Percentiles rank a stretch among this genome's conserved stretches.
phyloP scores from a whole-genome alignment of 2,113 vertebrate species.

The Otocyon megalotis region DNA sequence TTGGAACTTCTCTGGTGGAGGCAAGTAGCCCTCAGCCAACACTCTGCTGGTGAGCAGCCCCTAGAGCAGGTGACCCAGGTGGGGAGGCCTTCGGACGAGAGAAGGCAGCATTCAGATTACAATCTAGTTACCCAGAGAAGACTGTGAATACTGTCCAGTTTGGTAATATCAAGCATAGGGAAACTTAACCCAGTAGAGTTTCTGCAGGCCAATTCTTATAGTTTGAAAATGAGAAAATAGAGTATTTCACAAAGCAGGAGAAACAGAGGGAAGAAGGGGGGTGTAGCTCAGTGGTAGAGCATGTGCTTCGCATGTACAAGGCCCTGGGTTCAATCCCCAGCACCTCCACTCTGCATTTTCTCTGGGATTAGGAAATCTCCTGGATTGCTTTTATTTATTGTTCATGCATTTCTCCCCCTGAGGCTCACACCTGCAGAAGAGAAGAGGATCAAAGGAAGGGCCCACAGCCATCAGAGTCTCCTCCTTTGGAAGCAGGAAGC shows the following conservation, averaged over 20 bases:
- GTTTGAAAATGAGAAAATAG: not conserved
- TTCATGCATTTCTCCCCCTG: not conserved
- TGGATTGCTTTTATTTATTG: not conserved
- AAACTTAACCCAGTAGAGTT: not conserved
- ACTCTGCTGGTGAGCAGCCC: too few relatives aligned
- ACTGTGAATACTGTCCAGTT: not conserved
- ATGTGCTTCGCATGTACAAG: not conserved
- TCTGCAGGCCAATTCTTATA: not conserved
- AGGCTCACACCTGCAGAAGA: not conserved
- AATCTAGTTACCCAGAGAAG: not conserved
- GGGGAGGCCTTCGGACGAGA: not conserved
- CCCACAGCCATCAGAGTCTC: not conserved
- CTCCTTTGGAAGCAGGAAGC: not conserved
- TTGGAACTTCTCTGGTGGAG: not conserved
- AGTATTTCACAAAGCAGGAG: not conserved
- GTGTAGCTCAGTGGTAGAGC: conserved; percentile 58
- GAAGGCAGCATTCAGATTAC: not conserved
- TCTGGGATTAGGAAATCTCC: too few relatives aligned
- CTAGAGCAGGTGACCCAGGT: not conserved
- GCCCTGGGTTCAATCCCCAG: conserved; percentile 23
- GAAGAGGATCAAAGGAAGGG: not conserved
- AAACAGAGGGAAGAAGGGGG: fast-evolving
- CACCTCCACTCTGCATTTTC: not conserved
- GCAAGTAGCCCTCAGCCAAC: not conserved
- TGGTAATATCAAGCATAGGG: not conserved